Percentiles rank a stretch among this genome's conserved stretches.
Evolutionary conservation across 2,797 vertebrate species (phyloP).

Genomic region (Ara ararauna): DNA sequence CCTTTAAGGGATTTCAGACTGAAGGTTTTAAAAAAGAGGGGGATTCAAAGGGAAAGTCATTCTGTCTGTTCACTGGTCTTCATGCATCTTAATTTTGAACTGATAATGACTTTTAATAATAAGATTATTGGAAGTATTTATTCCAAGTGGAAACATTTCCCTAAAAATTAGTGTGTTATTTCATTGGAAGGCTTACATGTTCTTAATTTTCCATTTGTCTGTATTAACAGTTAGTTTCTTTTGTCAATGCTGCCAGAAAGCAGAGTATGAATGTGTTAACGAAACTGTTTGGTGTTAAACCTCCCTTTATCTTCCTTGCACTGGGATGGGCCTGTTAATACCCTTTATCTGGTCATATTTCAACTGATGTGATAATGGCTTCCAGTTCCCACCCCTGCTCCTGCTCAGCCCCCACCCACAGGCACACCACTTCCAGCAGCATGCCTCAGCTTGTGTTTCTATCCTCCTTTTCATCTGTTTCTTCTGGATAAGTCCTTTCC

Average conservation of each 20-base stretch:
- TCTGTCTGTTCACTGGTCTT: not conserved
- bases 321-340: not conserved
- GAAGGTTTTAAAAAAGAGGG: not conserved
- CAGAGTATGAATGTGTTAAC: rapidly evolving
- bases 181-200: not conserved
- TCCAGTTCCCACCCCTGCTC: not conserved
- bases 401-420: not conserved
- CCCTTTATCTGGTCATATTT: not conserved
- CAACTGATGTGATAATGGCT: not conserved
- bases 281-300: not conserved
- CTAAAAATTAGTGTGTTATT: not conserved
- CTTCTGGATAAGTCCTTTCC: conserved; percentile 8
- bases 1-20: not conserved
- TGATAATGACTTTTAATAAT: not conserved
- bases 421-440: not conserved
- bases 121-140: not conserved
- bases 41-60: not conserved
- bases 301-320: not conserved
- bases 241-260: not conserved
- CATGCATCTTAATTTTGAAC: not conserved
- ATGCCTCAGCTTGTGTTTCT: not conserved
- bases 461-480: not conserved
- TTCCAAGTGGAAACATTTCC: not conserved
- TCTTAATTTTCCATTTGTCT: not conserved
- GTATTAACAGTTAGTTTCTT: not conserved